A percentile compares a stretch with the other conserved stretches of the same genome.
These are phyloP conservation scores for Drosophila prolongata DNA, from an alignment of 2,888 invertebrate genomes.

Conservation along the genomic window DNA sequence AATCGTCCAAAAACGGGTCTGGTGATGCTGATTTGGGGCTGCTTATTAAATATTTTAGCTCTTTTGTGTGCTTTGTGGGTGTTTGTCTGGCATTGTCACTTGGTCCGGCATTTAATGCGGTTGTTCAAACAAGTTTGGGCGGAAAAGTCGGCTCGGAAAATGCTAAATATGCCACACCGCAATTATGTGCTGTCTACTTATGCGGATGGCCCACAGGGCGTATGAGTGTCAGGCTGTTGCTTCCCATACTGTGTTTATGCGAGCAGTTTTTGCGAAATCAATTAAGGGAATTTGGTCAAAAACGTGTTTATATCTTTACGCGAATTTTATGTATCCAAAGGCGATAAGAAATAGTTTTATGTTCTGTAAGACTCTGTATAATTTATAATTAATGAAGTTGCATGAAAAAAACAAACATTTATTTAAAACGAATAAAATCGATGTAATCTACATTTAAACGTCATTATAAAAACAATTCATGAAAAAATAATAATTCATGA, in stretches of 20 bases:
- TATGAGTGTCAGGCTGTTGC: slow-evolving; percentile 6
- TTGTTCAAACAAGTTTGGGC: slow-evolving; percentile 44
- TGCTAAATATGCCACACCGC: slow-evolving; percentile 37
- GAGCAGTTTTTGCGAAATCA: background rate
- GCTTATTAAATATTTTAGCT: slow-evolving; percentile 53
- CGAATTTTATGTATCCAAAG: too few relatives aligned
- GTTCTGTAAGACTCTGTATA: too few relatives aligned
- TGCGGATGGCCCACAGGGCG: slow-evolving; percentile 14
- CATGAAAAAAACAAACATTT: too few relatives aligned
- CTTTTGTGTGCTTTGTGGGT: slow-evolving; percentile 32
- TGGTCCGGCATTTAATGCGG: slow-evolving; percentile 45
- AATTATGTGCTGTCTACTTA: slow-evolving; percentile 37
- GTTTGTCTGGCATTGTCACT: slow-evolving; percentile 42
- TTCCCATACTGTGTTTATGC: background rate
- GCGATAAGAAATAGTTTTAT: too few relatives aligned
- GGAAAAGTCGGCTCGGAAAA: slow-evolving; percentile 14
- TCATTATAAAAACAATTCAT: too few relatives aligned
- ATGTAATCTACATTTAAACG: too few relatives aligned
- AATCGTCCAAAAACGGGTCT: slow-evolving; percentile 30
- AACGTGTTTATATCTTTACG: too few relatives aligned
- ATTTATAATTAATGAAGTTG: too few relatives aligned
- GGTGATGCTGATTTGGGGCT: slow-evolving; percentile 25
- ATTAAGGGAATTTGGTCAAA: background rate
- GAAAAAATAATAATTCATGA: too few relatives aligned
- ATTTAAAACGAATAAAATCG: too few relatives aligned